Percentiles rank a stretch among this genome's conserved stretches.
Conservation (phyloP, 1,140 invertebrate genomes). For the Drosophila pandora region DNA sequence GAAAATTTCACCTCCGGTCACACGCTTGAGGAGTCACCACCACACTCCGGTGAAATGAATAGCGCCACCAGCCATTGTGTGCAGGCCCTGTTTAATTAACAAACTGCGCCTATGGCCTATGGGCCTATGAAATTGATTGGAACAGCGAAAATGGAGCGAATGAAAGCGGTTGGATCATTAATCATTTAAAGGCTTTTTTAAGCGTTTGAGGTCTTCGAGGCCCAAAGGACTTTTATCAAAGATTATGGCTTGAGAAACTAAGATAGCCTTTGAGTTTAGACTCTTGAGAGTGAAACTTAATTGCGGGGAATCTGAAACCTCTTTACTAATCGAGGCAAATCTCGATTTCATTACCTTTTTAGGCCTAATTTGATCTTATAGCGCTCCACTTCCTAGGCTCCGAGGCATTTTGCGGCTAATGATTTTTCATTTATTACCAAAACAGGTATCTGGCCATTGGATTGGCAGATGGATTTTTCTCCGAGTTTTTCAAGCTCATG, state of each 20-base stretch:
- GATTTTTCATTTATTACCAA: constrained; percentile 68
- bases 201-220: too few species aligned
- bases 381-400: constrained; percentile 49
- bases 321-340: constrained; percentile 16
- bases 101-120: constrained; percentile 44
- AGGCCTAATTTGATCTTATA: constrained; percentile 40
- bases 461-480: constrained; percentile 24
- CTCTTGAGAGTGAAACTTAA: background rate
- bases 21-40: constrained; percentile 68
- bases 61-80: constrained; percentile 37
- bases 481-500: constrained; percentile 12
- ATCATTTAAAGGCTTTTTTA: too few species aligned
- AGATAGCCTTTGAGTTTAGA: too few species aligned
- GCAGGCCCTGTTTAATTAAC: constrained; percentile 49
- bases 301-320: constrained; percentile 17
- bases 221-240: background rate
- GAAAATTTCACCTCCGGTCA: constrained; percentile 79
- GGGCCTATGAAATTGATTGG: constrained; percentile 40
- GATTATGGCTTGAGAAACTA: background rate
- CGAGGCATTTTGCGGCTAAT: constrained; percentile 41
- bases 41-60: constrained; percentile 32
- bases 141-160: constrained; percentile 19
- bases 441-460: constrained; percentile 64
- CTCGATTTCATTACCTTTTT: constrained; percentile 41
- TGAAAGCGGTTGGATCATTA: constrained; percentile 1